Evolutionary conservation across 1,140 invertebrate species (phyloP).

Genomic region (Lepidurus packardi): DNA sequence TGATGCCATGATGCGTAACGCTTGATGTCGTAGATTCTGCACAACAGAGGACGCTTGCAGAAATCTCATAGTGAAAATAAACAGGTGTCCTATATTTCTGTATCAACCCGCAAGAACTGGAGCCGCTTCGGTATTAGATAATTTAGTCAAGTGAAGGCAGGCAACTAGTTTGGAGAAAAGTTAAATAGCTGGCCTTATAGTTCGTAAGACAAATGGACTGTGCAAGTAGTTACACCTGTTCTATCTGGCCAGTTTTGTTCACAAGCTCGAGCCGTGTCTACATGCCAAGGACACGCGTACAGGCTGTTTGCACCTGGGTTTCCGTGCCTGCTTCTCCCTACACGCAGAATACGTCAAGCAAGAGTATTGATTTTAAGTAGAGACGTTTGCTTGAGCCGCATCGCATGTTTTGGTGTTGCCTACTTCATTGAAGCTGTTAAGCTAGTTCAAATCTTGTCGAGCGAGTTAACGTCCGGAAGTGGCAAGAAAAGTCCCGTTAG

Average conservation of each 20-base stretch:
- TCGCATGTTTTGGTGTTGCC: no score
- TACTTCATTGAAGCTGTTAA: no score
- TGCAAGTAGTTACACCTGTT: not conserved
- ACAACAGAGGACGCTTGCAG: no score
- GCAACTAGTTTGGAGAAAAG: not conserved
- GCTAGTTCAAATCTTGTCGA: no score
- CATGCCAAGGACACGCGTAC: not conserved
- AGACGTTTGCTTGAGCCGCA: not conserved
- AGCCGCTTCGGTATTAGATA: no score
- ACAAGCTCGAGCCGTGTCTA: not conserved
- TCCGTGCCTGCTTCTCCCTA: not conserved
- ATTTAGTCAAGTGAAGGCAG: not conserved
- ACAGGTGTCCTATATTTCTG: no score
- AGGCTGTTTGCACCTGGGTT: slow-evolving; percentile 7
- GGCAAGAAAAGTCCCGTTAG: no score
- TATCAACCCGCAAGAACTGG: no score
- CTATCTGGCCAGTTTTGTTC: not conserved
- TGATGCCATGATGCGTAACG: no score
- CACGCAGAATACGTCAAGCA: not conserved
- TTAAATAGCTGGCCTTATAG: not conserved
- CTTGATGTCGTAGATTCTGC: no score
- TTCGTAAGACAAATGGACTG: not conserved
- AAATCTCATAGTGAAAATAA: no score
- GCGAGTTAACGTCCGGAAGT: no score
- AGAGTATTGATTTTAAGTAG: not conserved